Percentiles rank a stretch among this genome's conserved stretches.
Conservation (phyloP, 1,140 invertebrate genomes). For the Drosophila ambigua region DNA sequence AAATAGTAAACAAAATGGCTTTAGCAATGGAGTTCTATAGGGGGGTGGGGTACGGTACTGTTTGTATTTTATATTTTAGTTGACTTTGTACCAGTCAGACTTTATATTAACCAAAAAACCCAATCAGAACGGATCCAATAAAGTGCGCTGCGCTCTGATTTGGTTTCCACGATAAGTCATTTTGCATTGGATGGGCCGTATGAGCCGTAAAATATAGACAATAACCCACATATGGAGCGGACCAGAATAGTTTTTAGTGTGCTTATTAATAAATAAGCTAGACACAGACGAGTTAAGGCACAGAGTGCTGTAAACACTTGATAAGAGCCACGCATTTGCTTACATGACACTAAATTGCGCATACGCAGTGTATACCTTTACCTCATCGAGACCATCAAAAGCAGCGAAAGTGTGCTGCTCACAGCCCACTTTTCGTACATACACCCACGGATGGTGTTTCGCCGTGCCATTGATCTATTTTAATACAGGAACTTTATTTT, state of each 20-base stretch:
- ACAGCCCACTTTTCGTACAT: slow-evolving; percentile 8
- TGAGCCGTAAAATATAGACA: slow-evolving; percentile 24
- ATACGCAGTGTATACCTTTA: slow-evolving; percentile 19
- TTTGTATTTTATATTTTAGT: not conserved
- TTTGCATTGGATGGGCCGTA: slow-evolving; percentile 12
- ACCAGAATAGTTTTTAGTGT: slow-evolving; percentile 36
- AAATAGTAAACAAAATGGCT: too few relatives aligned
- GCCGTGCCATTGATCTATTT: slow-evolving; percentile 28
- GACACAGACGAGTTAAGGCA: slow-evolving; percentile 1
- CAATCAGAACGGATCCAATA: slow-evolving; percentile 30
- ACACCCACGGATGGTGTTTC: not conserved
- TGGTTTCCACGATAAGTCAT: slow-evolving; percentile 20
- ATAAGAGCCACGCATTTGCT: slow-evolving; percentile 32
- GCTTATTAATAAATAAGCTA: slow-evolving; percentile 51
- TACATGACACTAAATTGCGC: slow-evolving; percentile 19
- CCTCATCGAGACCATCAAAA: slow-evolving; percentile 23
- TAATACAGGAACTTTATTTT: slow-evolving; percentile 25
- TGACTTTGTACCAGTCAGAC: not conserved
- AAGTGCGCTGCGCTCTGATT: slow-evolving; percentile 6
- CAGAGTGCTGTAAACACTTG: slow-evolving; percentile 45
- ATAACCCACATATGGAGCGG: slow-evolving; percentile 43
- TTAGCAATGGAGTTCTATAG: not conserved
- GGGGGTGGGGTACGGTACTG: not conserved
- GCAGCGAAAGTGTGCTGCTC: slow-evolving; percentile 7
- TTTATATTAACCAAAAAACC: slow-evolving; percentile 44